Evolutionary conservation across 2,113 vertebrate species (phyloP).

Genomic region (Chamaea fasciata): DNA sequence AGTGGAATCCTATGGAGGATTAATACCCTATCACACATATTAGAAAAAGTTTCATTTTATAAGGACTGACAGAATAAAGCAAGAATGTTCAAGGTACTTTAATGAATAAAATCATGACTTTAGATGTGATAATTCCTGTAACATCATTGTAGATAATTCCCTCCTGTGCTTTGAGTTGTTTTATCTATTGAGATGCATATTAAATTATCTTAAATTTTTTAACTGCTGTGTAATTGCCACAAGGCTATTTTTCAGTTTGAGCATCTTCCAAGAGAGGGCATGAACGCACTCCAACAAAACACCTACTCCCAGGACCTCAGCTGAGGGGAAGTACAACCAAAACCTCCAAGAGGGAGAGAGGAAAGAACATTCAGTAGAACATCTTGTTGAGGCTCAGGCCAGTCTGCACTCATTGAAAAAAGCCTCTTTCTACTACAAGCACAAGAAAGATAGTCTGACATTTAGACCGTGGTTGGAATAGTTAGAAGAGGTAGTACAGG

Average conservation of each 20-base stretch:
- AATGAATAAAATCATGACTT: neutral
- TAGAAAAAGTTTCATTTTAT: neutral
- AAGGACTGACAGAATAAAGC: neutral
- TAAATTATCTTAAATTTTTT: neutral
- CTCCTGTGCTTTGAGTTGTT: neutral
- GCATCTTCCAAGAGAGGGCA: rapidly evolving
- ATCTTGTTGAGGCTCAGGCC: neutral
- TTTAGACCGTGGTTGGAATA: neutral
- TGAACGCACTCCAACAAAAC: neutral
- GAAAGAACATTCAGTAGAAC: neutral
- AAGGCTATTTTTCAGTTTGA: neutral
- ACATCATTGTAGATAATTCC: neutral
- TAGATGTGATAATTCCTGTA: neutral
- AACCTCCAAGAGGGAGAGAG: neutral
- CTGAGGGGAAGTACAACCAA: neutral
- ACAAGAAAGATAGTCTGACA: neutral
- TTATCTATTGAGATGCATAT: neutral
- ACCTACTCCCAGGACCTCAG: neutral
- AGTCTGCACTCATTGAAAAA: neutral
- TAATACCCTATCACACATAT: neutral
- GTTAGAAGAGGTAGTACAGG: neutral
- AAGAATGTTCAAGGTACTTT: neutral
- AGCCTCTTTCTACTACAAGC: neutral
- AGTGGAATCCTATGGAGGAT: neutral
- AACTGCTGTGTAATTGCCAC: neutral